Evolutionary conservation across 2,888 invertebrate genomes (phyloP).

Genomic region (Helleia helle): DNA sequence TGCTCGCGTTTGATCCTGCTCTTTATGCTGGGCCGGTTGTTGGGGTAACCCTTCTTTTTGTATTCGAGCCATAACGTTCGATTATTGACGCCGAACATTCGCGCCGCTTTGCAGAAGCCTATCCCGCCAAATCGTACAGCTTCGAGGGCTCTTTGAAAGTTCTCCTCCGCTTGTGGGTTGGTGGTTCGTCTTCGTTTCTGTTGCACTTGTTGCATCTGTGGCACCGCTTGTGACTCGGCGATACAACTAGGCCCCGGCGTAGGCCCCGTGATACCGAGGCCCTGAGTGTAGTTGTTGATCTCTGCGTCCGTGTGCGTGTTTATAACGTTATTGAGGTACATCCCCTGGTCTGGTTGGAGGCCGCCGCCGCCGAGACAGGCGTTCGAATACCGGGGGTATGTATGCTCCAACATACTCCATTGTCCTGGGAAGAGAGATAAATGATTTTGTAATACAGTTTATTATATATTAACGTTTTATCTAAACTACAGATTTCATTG

Average conservation of each 20-base stretch:
- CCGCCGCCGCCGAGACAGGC: constrained; percentile 75
- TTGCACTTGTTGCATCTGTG: constrained; percentile 35
- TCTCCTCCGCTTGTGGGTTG: constrained; percentile 88
- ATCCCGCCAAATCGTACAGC: constrained; percentile 88
- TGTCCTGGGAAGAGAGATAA: constrained; percentile 83
- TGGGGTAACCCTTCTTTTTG: constrained; percentile 88
- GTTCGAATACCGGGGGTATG: constrained; percentile 82
- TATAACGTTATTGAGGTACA: constrained; percentile 72
- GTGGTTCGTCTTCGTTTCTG: constrained; percentile 80
- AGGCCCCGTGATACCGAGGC: constrained; percentile 49
- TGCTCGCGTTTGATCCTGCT: constrained; percentile 82
- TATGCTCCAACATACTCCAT: constrained; percentile 89
- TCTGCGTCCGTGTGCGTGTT: constrained; percentile 50
- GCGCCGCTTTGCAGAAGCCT: constrained; percentile 89
- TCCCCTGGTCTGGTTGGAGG: constrained; percentile 71
- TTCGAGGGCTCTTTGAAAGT: constrained; percentile 86
- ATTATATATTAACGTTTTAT: constrained; percentile 26
- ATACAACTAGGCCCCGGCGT: constrained; percentile 48
- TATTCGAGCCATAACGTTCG: constrained; percentile 89
- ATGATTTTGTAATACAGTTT: constrained; percentile 55
- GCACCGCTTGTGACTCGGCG: constrained; percentile 37
- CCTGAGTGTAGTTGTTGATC: constrained; percentile 52
- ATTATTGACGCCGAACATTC: constrained; percentile 89
- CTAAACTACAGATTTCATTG: constrained; percentile 42
- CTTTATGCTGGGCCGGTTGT: constrained; percentile 84